These are phyloP conservation scores for Ectemnius cavifrons DNA, from an alignment of 2,888 invertebrate species.

Conservation along the genomic window DNA sequence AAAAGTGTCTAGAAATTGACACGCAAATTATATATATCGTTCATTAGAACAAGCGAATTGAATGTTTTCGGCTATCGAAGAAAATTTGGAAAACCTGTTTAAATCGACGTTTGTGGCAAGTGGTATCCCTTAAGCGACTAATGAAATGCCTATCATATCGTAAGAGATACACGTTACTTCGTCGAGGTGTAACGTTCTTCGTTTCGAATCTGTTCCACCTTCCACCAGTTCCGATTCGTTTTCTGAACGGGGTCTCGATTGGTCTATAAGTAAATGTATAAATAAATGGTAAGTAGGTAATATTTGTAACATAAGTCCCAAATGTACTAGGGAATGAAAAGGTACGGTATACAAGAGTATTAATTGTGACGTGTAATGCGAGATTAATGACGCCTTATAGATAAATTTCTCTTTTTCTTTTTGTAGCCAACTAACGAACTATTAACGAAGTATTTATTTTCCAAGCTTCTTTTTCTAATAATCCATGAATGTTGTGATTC, in stretches of 20 bases:
- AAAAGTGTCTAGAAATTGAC: no score
- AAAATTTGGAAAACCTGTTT: no score
- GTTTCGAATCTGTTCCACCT: background rate
- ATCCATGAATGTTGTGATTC: no score
- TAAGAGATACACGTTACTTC: no score
- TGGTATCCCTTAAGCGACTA: no score
- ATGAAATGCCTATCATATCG: no score
- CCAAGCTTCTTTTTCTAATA: no score
- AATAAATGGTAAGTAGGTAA: constrained; percentile 20
- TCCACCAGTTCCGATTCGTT: constrained; percentile 5
- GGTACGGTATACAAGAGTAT: constrained; percentile 2
- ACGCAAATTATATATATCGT: no score
- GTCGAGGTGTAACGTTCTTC: no score
- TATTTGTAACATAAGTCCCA: constrained; percentile 12
- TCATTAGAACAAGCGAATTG: no score
- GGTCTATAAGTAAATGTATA: constrained; percentile 10
- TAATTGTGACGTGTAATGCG: constrained; percentile 11
- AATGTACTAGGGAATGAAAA: background rate
- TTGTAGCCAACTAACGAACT: background rate
- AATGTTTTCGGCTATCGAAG: no score
- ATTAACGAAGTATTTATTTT: background rate
- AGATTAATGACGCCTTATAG: background rate
- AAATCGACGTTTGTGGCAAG: no score
- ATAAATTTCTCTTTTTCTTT: background rate
- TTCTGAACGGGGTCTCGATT: constrained; percentile 3